These are phyloP conservation scores for Helicoverpa armigera DNA, from an alignment of 1,140 invertebrate species.

Conservation along the genomic window DNA sequence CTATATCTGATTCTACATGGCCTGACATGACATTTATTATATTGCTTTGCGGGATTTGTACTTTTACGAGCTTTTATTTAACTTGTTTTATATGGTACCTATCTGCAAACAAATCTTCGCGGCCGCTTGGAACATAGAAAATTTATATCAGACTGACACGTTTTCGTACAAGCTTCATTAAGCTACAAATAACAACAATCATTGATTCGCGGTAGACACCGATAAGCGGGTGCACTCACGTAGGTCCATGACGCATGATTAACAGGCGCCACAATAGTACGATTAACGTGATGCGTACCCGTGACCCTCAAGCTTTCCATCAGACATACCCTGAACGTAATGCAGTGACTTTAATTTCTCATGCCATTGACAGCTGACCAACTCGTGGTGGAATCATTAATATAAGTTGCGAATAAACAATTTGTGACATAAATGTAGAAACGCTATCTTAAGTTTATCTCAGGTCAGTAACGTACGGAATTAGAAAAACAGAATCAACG, in stretches of 20 bases:
- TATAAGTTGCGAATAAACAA: constrained; percentile 57
- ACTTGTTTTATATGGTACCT: too few relatives aligned
- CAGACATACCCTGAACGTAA: not conserved
- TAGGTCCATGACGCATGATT: not conserved
- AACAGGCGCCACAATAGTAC: not conserved
- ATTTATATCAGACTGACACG: not conserved
- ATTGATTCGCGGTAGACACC: not conserved
- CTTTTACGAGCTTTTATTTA: too few relatives aligned
- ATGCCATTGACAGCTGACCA: constrained; percentile 58
- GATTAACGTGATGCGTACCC: not conserved
- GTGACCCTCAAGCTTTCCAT: not conserved
- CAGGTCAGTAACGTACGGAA: constrained; percentile 73
- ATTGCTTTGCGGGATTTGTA: too few relatives aligned
- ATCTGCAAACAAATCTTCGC: too few relatives aligned
- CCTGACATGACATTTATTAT: too few relatives aligned
- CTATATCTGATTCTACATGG: too few relatives aligned
- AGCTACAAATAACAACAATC: not conserved
- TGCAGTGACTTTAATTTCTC: not conserved
- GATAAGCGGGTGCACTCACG: not conserved
- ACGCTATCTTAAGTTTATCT: constrained; percentile 76
- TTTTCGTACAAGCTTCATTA: not conserved
- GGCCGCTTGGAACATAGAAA: too few relatives aligned
- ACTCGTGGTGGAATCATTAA: constrained; percentile 58
- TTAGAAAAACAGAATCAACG: constrained; percentile 74
- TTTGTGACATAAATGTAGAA: constrained; percentile 69